phyloP scores from a whole-genome alignment of 2,888 invertebrate species.

The Agriotes lineatus region DNA sequence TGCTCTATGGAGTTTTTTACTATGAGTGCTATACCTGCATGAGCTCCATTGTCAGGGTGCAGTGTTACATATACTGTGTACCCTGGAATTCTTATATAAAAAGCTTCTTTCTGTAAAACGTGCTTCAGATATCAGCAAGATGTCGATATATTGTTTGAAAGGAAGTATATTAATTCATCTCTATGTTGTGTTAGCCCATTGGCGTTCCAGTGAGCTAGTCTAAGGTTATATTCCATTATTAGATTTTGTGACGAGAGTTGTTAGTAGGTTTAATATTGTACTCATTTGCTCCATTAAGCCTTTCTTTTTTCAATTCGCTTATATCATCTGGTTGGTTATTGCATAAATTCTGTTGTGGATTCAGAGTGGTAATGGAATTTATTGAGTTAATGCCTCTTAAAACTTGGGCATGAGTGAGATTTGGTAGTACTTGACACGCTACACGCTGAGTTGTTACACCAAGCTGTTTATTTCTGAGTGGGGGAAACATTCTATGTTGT shows the following conservation, averaged over 20 bases:
- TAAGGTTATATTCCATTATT: constrained; percentile 1
- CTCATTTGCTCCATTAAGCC: neutral
- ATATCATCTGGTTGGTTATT: neutral
- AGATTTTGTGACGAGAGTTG: neutral
- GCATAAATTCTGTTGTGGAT: neutral
- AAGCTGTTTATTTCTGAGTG: constrained; percentile 8
- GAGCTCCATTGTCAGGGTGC: constrained; percentile 40
- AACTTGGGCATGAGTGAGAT: constrained; percentile 2
- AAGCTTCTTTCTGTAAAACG: constrained; percentile 41
- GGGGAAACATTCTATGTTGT: constrained; percentile 9
- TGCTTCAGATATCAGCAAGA: constrained; percentile 12
- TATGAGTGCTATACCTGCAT: constrained; percentile 43
- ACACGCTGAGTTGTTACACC: neutral
- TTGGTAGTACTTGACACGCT: neutral
- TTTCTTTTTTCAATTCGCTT: neutral
- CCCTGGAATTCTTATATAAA: constrained; percentile 43
- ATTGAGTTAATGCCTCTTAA: neutral
- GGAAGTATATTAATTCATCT: neutral
- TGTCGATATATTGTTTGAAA: neutral
- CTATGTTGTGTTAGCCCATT: constrained; percentile 10
- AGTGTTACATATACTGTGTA: constrained; percentile 43
- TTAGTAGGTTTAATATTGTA: constrained; percentile 4
- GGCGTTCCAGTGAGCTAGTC: constrained; percentile 6
- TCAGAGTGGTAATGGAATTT: neutral
- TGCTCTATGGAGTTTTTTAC: constrained; percentile 43